A percentile compares a stretch with the other conserved stretches of the same genome.
phyloP scores from a whole-genome alignment of 2,797 vertebrate genomes.

The Peromyscus nudipes region DNA sequence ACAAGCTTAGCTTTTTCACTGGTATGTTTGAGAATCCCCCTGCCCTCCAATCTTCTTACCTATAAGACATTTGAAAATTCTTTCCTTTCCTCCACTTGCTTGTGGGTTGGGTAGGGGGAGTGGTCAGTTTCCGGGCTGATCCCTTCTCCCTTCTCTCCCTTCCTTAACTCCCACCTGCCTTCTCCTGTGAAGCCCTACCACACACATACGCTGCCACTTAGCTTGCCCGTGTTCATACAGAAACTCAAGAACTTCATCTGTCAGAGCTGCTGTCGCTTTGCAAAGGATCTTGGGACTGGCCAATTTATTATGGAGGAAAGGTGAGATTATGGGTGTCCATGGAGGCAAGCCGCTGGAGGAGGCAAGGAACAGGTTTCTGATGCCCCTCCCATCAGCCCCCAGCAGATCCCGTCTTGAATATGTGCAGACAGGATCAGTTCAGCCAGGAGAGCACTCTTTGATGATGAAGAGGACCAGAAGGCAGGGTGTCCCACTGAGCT shows the following conservation, averaged over 20 bases:
- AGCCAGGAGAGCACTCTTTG: not conserved
- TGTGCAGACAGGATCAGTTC: not conserved
- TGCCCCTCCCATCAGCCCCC: not conserved
- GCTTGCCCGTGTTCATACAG: not conserved
- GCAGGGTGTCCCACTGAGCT: accelerated
- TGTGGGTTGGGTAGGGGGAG: not conserved
- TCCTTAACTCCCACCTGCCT: not conserved
- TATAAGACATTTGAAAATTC: not conserved
- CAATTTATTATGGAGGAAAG: not conserved
- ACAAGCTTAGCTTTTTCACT: constrained; percentile 7
- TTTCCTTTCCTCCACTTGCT: not conserved
- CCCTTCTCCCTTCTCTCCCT: too few relatives aligned
- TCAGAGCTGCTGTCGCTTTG: not conserved
- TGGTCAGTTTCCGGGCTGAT: too few relatives aligned
- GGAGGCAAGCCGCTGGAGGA: not conserved
- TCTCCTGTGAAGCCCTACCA: accelerated
- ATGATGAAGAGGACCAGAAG: not conserved
- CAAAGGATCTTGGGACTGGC: not conserved
- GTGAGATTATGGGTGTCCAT: not conserved
- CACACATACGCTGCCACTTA: not conserved
- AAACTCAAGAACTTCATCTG: not conserved
- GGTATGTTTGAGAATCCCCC: not conserved
- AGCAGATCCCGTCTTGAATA: not conserved
- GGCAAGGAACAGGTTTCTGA: not conserved
- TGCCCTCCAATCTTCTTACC: not conserved